These are phyloP conservation scores for Dissostichus mawsoni DNA, from an alignment of 2,113 vertebrate genomes.

Conservation along the genomic window DNA sequence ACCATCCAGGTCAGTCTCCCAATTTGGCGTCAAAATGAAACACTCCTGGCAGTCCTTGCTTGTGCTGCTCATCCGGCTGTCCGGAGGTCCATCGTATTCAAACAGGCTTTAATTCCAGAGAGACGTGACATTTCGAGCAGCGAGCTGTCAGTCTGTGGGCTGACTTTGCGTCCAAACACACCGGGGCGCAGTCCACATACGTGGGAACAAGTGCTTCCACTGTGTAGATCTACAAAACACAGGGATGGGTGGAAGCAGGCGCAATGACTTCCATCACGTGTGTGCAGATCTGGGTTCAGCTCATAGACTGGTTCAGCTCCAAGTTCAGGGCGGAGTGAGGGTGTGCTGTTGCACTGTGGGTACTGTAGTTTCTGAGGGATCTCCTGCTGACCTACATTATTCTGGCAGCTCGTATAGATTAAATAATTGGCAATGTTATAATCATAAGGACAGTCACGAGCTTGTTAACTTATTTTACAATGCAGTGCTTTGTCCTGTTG, in stretches of 20 bases:
- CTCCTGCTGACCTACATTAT: constrained; percentile 72
- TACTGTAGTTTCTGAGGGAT: constrained; percentile 65
- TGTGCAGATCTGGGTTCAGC: constrained; percentile 31
- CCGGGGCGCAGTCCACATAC: constrained; percentile 66
- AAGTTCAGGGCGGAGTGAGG: constrained; percentile 35
- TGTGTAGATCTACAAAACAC: constrained; percentile 39
- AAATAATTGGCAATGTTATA: constrained; percentile 30
- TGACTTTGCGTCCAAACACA: constrained; percentile 84
- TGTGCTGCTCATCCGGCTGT: constrained; percentile 49
- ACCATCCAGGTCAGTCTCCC: constrained; percentile 47
- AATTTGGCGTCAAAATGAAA: constrained; percentile 39
- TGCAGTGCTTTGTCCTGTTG: not conserved
- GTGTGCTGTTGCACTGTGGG: constrained; percentile 75
- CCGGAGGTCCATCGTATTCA: constrained; percentile 44
- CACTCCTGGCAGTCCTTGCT: constrained; percentile 25
- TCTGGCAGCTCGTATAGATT: constrained; percentile 32
- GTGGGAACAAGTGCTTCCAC: constrained; percentile 18
- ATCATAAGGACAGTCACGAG: not conserved
- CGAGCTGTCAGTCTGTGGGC: constrained; percentile 83
- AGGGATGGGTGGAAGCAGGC: constrained; percentile 16
- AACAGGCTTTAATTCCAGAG: constrained; percentile 44
- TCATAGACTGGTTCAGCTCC: not conserved
- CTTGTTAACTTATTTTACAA: not conserved
- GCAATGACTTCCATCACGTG: not conserved
- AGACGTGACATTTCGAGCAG: constrained; percentile 68